These are phyloP conservation scores for Corythaixoides concolor DNA, from an alignment of 2,113 vertebrate genomes.

Conservation along the genomic window DNA sequence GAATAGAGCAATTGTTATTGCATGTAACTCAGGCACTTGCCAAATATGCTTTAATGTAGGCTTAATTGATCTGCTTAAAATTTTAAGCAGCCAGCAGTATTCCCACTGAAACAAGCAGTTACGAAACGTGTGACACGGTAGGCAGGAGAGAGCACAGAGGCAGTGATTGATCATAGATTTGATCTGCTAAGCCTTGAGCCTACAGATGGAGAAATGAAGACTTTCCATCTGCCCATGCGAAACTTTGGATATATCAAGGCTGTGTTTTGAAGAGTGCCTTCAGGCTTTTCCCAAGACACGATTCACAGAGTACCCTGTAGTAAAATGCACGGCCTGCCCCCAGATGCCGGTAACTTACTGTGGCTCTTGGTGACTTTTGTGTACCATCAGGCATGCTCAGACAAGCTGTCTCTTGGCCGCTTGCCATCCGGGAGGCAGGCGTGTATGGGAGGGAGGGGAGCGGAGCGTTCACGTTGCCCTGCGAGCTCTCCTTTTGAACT, in stretches of 20 bases:
- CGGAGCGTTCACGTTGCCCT: neutral
- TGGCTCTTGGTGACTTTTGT: neutral
- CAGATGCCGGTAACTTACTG: neutral
- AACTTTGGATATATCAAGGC: neutral
- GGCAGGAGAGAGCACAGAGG: neutral
- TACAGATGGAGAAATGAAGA: conserved; percentile 20
- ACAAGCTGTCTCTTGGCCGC: conserved; percentile 35
- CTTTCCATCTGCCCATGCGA: conserved; percentile 30
- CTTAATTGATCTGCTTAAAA: conserved; percentile 47
- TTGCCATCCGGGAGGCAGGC: neutral
- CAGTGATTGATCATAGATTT: neutral
- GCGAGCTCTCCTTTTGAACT: neutral
- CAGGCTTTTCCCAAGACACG: neutral
- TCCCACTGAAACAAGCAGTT: conserved; percentile 36
- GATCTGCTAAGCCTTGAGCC: conserved; percentile 15
- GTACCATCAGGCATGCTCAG: neutral
- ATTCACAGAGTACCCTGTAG: neutral
- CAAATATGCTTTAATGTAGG: conserved; percentile 43
- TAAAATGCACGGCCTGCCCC: neutral
- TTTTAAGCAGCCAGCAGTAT: conserved; percentile 44
- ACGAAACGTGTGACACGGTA: conserved; percentile 3
- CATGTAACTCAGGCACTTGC: conserved; percentile 42
- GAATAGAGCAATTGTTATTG: conserved; percentile 58
- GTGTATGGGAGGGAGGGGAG: neutral
- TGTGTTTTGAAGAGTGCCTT: conserved; percentile 16